Evolutionary conservation across 2,888 invertebrate species (phyloP).

Genomic region (Hanleya hanleyi): DNA sequence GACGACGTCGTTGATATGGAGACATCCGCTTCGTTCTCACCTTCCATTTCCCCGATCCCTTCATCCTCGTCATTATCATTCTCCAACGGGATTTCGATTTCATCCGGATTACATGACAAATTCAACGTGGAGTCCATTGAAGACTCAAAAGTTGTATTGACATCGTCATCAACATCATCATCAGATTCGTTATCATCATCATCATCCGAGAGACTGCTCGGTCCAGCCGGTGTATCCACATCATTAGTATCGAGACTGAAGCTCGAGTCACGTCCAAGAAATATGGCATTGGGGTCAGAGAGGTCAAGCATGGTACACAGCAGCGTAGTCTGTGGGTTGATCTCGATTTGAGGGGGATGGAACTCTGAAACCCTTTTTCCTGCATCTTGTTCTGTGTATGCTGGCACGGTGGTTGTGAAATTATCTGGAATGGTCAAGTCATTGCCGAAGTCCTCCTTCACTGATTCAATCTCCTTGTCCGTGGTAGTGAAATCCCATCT

Average conservation of each 20-base stretch:
- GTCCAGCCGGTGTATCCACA: neutral
- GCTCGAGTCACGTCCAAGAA: conserved; percentile 53
- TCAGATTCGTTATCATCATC: conserved; percentile 36
- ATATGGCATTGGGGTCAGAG: conserved; percentile 81
- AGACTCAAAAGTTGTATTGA: conserved; percentile 39
- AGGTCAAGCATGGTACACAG: conserved; percentile 78
- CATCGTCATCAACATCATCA: conserved; percentile 43
- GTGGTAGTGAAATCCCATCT: conserved; percentile 85
- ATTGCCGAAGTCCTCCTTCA: conserved; percentile 80
- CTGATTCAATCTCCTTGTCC: conserved; percentile 81
- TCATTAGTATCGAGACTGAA: conserved; percentile 33
- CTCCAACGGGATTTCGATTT: conserved; percentile 38
- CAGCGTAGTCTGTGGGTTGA: conserved; percentile 75
- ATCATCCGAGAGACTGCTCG: neutral
- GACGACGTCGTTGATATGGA: neutral
- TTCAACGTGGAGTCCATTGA: conserved; percentile 31
- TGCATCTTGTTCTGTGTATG: conserved; percentile 72
- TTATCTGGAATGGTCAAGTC: conserved; percentile 83
- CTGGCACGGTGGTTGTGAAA: conserved; percentile 85
- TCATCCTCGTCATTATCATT: conserved; percentile 37
- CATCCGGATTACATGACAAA: conserved; percentile 43
- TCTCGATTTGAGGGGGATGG: conserved; percentile 33
- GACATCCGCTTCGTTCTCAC: neutral
- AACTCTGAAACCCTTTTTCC: conserved; percentile 31
- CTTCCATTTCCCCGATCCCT: neutral